Evolutionary conservation across 2,113 vertebrate genomes (phyloP), one percentile per base, ranked within the genome.

Genomic region (Platysteira castanea): DNA sequence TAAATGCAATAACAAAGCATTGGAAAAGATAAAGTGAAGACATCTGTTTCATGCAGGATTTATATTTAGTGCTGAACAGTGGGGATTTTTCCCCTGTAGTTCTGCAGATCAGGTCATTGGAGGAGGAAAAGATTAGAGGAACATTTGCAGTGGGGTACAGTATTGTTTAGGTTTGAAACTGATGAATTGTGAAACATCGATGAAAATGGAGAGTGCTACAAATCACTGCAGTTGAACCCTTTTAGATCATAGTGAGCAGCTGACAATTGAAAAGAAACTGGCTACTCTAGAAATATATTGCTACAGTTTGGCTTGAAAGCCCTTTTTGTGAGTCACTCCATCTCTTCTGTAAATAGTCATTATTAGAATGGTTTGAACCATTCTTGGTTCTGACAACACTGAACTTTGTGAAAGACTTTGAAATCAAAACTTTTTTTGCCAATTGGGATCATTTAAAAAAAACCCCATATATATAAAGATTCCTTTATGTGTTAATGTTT

Each of bases 1-100:
- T 97, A 97, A 93, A 94, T 79, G 65, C 71, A 95, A 65, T 94
- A 96, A 84, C 92, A 94, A 76, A 95, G 87, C 92, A 90, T 68
- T 75, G 90, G 69, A 70, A 91, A 92, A 93, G 91, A 97, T 95
- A 91, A 97, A 97, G 78, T 35, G 47, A 90, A 84, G 84, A 75
- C 78, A 87, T 84, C 65, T 94, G 69, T 77, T 96, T 95, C 88
- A 68, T 83, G 74, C 54, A 84, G 91, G 78, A 97, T 97, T 96
- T 96, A 94, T 97, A 92, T 91, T 93, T 95, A 94, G 90, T 78
- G 78, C 47, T 87, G 89, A 94, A 89, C 87, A 69, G 71, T 82
- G 37, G 54, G 85, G 42, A 31, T 11, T 81, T 87, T 91, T 18
- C 33, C 69, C 69, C 44, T 50, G 59, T 84, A 91, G 65, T 63